Percentiles rank a stretch among this genome's conserved stretches.
These are phyloP conservation scores for Chloroclystis v-ata DNA, from an alignment of 2,888 invertebrate species.

Conservation along the genomic window DNA sequence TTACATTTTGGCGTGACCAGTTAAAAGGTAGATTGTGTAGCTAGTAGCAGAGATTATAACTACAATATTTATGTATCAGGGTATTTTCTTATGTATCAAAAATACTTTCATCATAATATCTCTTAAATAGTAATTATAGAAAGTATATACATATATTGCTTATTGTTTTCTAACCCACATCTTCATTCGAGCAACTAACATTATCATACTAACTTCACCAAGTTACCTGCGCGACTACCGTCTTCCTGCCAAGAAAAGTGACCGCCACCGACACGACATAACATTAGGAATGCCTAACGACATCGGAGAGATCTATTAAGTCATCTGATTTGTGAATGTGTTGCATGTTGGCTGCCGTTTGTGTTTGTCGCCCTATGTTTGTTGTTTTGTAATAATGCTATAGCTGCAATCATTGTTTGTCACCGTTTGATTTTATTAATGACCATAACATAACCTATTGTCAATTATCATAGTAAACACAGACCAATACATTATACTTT, in stretches of 20 bases:
- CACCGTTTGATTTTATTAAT: constrained; percentile 29
- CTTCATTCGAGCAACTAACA: constrained; percentile 37
- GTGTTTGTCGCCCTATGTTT: constrained; percentile 61
- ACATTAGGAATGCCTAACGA: constrained; percentile 70
- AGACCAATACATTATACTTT: too few relatives aligned
- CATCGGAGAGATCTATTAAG: constrained; percentile 54
- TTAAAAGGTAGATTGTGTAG: constrained; percentile 22
- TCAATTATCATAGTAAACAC: constrained; percentile 1
- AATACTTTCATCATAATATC: too few relatives aligned
- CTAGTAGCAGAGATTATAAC: constrained; percentile 5
- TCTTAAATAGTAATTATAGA: too few relatives aligned
- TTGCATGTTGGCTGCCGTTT: constrained; percentile 72
- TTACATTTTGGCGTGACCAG: constrained; percentile 70
- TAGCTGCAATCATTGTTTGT: constrained; percentile 35
- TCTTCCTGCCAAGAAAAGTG: constrained; percentile 69
- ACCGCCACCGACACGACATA: constrained; percentile 57
- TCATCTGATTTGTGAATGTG: constrained; percentile 66
- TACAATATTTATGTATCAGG: neutral
- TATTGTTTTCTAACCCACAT: constrained; percentile 38
- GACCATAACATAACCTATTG: constrained; percentile 15
- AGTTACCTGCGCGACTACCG: constrained; percentile 65
- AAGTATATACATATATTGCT: constrained; percentile 38
- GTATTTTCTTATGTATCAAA: too few relatives aligned
- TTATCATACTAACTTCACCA: constrained; percentile 35
- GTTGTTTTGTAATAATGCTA: constrained; percentile 35